Evolutionary conservation across 2,888 invertebrate genomes (phyloP).

Genomic region (Drosophila multiciliata): DNA sequence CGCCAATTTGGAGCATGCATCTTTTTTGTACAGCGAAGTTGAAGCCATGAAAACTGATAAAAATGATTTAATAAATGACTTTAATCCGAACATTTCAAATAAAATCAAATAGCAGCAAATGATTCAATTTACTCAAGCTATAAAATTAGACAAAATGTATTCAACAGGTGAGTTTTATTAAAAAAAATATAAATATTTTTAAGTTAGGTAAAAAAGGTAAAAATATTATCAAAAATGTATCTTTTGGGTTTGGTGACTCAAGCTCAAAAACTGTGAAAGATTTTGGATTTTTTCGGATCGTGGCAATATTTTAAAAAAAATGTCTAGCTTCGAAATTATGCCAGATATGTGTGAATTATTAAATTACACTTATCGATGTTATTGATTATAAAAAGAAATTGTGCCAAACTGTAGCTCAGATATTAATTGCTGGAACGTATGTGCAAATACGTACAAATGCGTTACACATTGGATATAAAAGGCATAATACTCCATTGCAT

Average conservation of each 20-base stretch:
- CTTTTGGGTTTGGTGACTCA: neutral
- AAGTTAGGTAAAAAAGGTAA: neutral
- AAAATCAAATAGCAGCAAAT: neutral
- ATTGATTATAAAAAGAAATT: neutral
- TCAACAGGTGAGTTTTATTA: neutral
- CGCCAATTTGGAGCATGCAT: neutral
- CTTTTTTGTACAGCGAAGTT: neutral
- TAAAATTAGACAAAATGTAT: neutral
- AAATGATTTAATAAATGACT: too few relatives aligned
- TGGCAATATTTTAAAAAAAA: neutral
- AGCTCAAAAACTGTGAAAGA: neutral
- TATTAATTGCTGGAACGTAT: neutral
- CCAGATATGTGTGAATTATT: neutral
- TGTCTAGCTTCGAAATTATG: neutral
- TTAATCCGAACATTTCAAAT: neutral
- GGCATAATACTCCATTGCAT: neutral
- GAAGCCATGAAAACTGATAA: neutral
- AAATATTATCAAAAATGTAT: neutral
- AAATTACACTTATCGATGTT: neutral
- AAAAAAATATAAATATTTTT: neutral
- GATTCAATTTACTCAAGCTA: neutral
- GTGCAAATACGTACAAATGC: neutral
- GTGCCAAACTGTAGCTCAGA: neutral
- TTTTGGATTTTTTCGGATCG: neutral
- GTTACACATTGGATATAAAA: neutral